Base-by-base conservation (phyloP, 1,140 invertebrate genomes). In the Samia ricini region DNA sequence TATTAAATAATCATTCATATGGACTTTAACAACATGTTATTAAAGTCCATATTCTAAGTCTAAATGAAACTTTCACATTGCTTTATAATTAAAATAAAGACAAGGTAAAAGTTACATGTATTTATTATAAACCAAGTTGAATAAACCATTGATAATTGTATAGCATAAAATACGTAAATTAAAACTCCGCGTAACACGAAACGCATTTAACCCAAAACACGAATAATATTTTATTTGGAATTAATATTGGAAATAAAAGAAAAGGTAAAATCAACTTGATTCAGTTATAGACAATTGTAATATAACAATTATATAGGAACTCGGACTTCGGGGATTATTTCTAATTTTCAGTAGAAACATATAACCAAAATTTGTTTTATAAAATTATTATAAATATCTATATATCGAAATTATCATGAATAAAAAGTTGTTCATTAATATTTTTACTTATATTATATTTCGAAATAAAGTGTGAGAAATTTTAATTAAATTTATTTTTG, bases 1-100 rank as follows among this genome's bases (percentile, higher is more conserved):
- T 56, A 56, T 18, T 18, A 56, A 56, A 52, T 48, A 42, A 42
- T 42, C 33, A 42, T 42, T 4, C 33, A 42, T 42, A 42, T 15
- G 12, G 33, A 15, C 8, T 15, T 42, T 15, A 42, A 15, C 4
- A 15, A 42, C 7, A 42, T 42, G 7, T 42, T n/a, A 20, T 42
- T 29, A 36, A 57, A 20, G 24, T 33, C n/a, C 5, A 18, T 56
- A 57, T 33, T 7, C 20, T 33, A 54, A 18, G 24, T 19, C n/a
- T 2, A 21, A 57, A 8, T 19, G 19, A 20, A 20, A 21, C 29
- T 57, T 20, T 57, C 42, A 19, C 56, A 42, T 12, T 42, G 56
- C 56, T 57, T 57, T 57, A 42, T 21, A n/a, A 24, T 1, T 52
- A 7, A 22, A 7, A 52, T 3, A 36, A 57, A 57, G 21, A 29